Conservation (phyloP, 2,113 vertebrate species). For the Etheostoma spectabile region DNA sequence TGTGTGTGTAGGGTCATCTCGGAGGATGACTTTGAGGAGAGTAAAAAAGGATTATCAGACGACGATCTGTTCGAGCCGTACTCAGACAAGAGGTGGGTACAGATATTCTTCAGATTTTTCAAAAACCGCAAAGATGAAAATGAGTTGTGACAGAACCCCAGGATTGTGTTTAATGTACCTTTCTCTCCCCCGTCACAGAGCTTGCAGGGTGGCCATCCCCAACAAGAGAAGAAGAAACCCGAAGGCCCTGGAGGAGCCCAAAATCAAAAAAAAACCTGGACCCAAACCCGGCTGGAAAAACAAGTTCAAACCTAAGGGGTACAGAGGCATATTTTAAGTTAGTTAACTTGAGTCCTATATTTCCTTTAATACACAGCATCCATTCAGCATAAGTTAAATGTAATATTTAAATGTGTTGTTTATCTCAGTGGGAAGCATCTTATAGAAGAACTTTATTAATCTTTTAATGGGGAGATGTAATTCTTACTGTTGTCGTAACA, state of each 20-base stretch:
- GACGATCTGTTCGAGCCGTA: conserved; percentile 88
- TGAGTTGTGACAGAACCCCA: not conserved
- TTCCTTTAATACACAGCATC: not conserved
- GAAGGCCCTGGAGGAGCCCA: conserved; percentile 84
- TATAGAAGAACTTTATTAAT: too few species aligned
- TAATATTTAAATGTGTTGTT: not conserved
- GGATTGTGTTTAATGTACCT: not conserved
- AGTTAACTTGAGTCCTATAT: not conserved
- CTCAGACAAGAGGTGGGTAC: conserved; percentile 87
- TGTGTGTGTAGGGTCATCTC: conserved; percentile 82
- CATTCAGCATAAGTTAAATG: not conserved
- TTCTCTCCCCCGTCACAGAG: conserved; percentile 15
- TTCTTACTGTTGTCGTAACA: too few species aligned
- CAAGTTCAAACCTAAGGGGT: conserved; percentile 92
- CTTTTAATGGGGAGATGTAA: too few species aligned
- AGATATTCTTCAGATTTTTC: not conserved
- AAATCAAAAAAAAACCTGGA: conserved; percentile 92
- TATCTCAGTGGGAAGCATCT: not conserved
- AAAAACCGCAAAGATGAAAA: not conserved
- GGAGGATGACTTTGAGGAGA: conserved; percentile 86
- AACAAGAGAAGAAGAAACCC: conserved; percentile 84
- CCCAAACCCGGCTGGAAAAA: conserved; percentile 98
- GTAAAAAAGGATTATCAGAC: conserved; percentile 82
- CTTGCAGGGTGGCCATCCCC: conserved; percentile 70
- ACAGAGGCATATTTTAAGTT: not conserved